Base-by-base conservation (phyloP, 2,797 vertebrate genomes). In the Hemibagrus guttatus region DNA sequence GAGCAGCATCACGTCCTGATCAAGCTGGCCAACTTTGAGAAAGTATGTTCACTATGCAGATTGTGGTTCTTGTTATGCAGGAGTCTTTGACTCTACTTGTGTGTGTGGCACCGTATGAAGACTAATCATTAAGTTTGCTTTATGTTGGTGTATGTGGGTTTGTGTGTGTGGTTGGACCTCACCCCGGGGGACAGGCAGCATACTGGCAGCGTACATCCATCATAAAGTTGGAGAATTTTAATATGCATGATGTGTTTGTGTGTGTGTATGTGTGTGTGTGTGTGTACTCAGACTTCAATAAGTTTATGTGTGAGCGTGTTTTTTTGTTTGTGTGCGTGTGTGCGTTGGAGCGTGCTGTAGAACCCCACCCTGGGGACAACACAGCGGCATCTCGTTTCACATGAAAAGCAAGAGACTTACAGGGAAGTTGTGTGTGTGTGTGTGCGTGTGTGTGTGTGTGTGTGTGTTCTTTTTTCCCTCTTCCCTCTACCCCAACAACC, bases 331-430 rank as follows among this genome's bases (percentile, higher is more conserved):
- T 83, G 87, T 84, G 87, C 85, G 88, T 88, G 75, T 42, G 75
- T 52, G 86, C 49, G 56, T 58, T 46, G 31, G 54, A 83, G 86
- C 66, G 76, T 81, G 46, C 81, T 89, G 90, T 84, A 85, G 85
- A 90, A 91, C 89, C 89, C 87, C 87, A 92, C 94, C 93, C 93
- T 85, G 86, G 94, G 94, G 95, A 95, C 92, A 93, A 91, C 90
- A 91, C 92, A 93, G 93, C 92, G 89, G 93, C 91, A 94, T 94
- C 93, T 95, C 93, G 93, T 94, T 94, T 93, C 93, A 95, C 92
- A 95, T 95, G 92, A 94, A 95, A 95, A 93, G 93, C 91, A 88
- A 90, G 56, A 16, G 88, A 91, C 91, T 93, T 86, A 75, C 86
- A 87, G 91, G 91, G 90, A 92, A 92, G 85, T 83, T 92, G 90